Evolutionary conservation across 2,113 vertebrate genomes (phyloP).

Genomic region (Takifugu flavidus): DNA sequence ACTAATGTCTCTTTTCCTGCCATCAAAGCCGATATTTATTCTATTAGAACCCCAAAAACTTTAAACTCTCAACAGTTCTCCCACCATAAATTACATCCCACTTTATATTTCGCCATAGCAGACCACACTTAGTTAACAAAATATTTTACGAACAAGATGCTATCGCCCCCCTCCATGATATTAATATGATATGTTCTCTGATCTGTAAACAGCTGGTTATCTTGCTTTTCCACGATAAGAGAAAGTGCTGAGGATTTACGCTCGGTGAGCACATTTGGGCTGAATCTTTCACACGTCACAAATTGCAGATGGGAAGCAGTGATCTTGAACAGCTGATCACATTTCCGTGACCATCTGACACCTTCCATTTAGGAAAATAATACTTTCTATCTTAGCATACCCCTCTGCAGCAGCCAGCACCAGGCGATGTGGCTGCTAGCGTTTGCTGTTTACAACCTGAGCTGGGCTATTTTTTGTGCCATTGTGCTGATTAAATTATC

Average conservation of each 20-base stretch:
- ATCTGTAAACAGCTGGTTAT: conserved; percentile 99
- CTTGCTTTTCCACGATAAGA: conserved; percentile 99
- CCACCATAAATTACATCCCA: conserved; percentile 63
- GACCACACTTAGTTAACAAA: conserved; percentile 80
- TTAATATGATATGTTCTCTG: conserved; percentile 99
- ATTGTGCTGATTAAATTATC: conserved; percentile 61
- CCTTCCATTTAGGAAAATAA: conserved; percentile 99
- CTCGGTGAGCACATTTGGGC: conserved; percentile 99
- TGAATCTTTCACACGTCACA: conserved; percentile 99
- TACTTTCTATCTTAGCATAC: conserved; percentile 99
- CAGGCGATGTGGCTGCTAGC: conserved; percentile 96
- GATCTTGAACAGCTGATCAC: conserved; percentile 99
- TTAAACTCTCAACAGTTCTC: conserved; percentile 38
- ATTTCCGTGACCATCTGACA: conserved; percentile 99
- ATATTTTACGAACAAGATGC: conserved; percentile 82
- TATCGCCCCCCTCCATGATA: conserved; percentile 88
- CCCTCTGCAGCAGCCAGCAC: conserved; percentile 96
- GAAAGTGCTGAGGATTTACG: conserved; percentile 99
- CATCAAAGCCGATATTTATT: background rate
- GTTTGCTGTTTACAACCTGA: conserved; percentile 75
- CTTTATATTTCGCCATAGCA: conserved; percentile 70
- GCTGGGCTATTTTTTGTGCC: conserved; percentile 59
- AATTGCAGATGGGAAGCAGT: conserved; percentile 99
- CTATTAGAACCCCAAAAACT: conserved; percentile 22
- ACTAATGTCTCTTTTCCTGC: conserved; percentile 7